Base-by-base conservation (phyloP, 2,113 vertebrate species). In the Elanus axillaris region DNA sequence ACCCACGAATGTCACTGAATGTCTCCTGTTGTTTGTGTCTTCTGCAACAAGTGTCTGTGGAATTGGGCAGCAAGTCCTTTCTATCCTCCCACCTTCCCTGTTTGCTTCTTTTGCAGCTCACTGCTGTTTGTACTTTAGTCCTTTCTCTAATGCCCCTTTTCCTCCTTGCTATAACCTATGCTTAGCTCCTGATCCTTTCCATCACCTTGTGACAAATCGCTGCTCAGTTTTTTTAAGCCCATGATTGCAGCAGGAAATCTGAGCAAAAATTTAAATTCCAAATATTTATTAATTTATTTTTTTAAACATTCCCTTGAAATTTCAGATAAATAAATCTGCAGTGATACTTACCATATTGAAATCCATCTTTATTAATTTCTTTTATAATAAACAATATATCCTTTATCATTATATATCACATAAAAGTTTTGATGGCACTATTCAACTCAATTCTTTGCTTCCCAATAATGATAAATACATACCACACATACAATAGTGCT, bases 1-100 rank as follows among this genome's bases (percentile, higher is more conserved):
- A 59, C 8, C 52, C 66, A 38, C 2, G 4, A 66, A 38, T 9
- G 2, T 45, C 62, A 63, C 25, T 0, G 0, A 67, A n/a, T 1
- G 3, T 52, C 58, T 76, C 40, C 34, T 68, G 53, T 9, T 53
- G 18, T 53, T 87, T 79, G 31, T 50, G 38, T 68, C n/a, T 67
- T 71, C 66, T 45, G 62, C 71, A 58, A 52, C 40, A 67, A 60
- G 34, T 7, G 14, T 11, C 60, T 80, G 25, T 7, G 58, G 68
- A 75, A 63, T 68, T 6, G 23, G 8, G 11, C 20, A 85, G 47
- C 7, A 16, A 48, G 47, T 7, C 47, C 27, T 22, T 63, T n/a
- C 14, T 19, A 16, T n/a, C 25, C 4, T 48, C 32, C 16, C 26
- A 60, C 11, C 12, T 34, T 56, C 26, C 21, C 38, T 1, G 0